These are phyloP conservation scores for Craseonycteris thonglongyai DNA, from an alignment of 2,113 vertebrate species.

Conservation along the genomic window DNA sequence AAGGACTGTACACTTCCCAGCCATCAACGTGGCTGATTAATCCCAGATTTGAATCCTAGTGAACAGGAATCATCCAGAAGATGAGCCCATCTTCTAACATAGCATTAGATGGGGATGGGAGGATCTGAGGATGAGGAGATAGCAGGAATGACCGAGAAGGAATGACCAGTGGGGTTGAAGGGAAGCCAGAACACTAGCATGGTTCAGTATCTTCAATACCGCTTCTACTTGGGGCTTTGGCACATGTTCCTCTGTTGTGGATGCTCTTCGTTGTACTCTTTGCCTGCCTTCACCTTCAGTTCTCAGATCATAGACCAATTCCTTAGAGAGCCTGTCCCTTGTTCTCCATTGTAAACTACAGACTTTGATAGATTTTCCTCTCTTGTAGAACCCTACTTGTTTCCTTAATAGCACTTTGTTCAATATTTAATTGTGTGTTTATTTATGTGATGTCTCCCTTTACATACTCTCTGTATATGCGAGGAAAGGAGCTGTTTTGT, in stretches of 20 bases:
- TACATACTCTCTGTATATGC: background rate
- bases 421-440: slow-evolving; percentile 38
- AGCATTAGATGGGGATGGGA: accelerated
- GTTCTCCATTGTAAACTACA: background rate
- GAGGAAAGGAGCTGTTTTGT: background rate
- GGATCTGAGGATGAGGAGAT: background rate
- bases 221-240: background rate
- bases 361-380: background rate
- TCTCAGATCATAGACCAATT: background rate
- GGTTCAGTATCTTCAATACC: background rate
- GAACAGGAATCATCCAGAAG: background rate
- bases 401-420: background rate
- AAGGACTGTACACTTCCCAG: too few relatives aligned
- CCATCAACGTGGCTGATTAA: too few relatives aligned
- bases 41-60: too few relatives aligned
- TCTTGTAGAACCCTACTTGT: background rate
- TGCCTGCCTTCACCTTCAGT: background rate
- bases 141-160: background rate
- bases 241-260: background rate
- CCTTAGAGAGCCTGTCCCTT: background rate
- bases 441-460: background rate
- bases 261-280: background rate
- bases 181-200: background rate
- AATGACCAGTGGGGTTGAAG: background rate
- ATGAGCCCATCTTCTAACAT: background rate